Base-by-base conservation (phyloP, 2,888 invertebrate species). In the Tachina lurida region DNA sequence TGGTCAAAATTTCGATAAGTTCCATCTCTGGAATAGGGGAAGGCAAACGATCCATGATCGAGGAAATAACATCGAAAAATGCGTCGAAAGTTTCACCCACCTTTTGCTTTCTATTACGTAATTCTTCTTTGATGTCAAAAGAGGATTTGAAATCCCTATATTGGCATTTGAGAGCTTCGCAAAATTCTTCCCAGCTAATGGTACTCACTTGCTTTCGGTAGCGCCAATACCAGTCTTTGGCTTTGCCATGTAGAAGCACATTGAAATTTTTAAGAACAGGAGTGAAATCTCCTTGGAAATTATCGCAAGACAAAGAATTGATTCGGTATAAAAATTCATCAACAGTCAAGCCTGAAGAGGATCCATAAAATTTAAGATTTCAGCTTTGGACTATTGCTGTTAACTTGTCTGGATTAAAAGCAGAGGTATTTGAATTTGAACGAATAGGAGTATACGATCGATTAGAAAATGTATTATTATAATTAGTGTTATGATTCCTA, bases 271-370 rank as follows among this genome's bases (percentile, higher is more conserved):
- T 39, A 3, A 47, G 7, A 12, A 65, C 22, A 13, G 47, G 47
- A 3, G 15, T 49, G 10, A 56, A 82, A 83, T 86, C 76, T 39
- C 76, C 71, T 5, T 67, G 67, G 13, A 83, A 68, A 49, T 63
- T 70, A 22, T 86, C 79, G 5, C 49, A 19, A 0, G 86, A 67
- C 8, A 83, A 56, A 0, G 83, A 62, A 19, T 60, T 22, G 8
- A 86, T 60, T 9, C 86, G 19, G 17, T 86, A 86, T 22, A 86
- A 49, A 65, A 65, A 65, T 65, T 49, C 54, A 3, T 56, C 54
- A 19, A 56, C 19, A 12, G 54, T 56, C 5, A 56, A 22, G 2
- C 54, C 54, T 56, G 54, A 56, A 7, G 17, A 19, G 0, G 54
- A 56, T 8, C 54, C 54, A 56, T 56, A 22, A 19, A 56, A 22